A percentile compares a stretch with the other conserved stretches of the same genome.
Evolutionary conservation across 2,888 invertebrate genomes (phyloP).

Genomic region (Pocota personata): DNA sequence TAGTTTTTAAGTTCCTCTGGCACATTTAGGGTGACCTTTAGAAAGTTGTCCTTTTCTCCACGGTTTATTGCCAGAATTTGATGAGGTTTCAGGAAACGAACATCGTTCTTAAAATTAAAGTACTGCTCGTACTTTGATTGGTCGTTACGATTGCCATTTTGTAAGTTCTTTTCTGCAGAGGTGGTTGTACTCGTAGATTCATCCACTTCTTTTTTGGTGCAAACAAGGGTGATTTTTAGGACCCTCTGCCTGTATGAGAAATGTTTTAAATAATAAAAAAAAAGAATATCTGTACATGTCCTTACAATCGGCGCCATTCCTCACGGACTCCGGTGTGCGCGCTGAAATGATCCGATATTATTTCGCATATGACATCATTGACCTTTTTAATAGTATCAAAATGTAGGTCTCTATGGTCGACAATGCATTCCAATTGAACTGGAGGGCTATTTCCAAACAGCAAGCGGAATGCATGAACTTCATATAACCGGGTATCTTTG

Average conservation of each 20-base stretch:
- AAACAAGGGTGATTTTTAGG: constrained; percentile 85
- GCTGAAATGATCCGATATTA: constrained; percentile 91
- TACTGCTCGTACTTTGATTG: constrained; percentile 89
- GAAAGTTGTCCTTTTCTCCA: constrained; percentile 90
- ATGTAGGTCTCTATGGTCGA: constrained; percentile 83
- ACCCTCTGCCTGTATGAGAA: constrained; percentile 84
- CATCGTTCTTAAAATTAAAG: constrained; percentile 87
- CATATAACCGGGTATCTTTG: background rate
- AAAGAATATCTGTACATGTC: background rate
- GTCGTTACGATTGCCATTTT: constrained; percentile 77
- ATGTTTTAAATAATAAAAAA: background rate
- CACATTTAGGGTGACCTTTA: constrained; percentile 89
- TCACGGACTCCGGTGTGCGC: constrained; percentile 90
- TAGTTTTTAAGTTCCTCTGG: constrained; percentile 86
- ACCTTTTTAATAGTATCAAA: constrained; percentile 85
- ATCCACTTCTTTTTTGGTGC: constrained; percentile 80
- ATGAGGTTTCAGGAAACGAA: constrained; percentile 89
- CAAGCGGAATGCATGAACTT: background rate
- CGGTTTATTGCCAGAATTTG: constrained; percentile 95
- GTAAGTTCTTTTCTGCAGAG: background rate
- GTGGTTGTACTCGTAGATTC: constrained; percentile 25
- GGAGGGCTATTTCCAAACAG: background rate
- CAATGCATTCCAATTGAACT: background rate
- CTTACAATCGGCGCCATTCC: constrained; percentile 87
- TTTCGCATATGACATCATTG: constrained; percentile 88